These are phyloP conservation scores for Serilophus lunatus DNA, from an alignment of 2,113 vertebrate species.

Conservation along the genomic window DNA sequence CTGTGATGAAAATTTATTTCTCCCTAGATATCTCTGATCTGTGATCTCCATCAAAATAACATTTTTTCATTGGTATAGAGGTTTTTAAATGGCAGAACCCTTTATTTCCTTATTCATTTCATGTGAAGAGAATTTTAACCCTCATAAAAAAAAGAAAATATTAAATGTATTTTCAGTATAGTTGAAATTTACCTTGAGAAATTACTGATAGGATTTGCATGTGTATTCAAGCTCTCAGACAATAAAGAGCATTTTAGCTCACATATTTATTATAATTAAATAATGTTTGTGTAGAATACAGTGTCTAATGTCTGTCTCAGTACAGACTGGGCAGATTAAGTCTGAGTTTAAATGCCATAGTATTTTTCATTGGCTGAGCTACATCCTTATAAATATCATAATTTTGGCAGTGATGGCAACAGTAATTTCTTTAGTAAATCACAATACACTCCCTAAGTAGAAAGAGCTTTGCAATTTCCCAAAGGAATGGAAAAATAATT, in stretches of 20 bases:
- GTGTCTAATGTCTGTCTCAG: background rate
- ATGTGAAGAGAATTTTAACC: background rate
- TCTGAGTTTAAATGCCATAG: background rate
- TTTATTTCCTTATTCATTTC: background rate
- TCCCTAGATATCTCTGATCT: background rate
- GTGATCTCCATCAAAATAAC: background rate
- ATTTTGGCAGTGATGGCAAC: background rate
- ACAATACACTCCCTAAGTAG: background rate
- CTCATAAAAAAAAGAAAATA: background rate
- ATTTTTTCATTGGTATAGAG: background rate
- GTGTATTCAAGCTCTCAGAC: background rate
- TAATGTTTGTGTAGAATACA: background rate
- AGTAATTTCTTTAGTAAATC: slow-evolving; percentile 30
- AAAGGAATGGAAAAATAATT: background rate
- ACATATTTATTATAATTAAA: background rate
- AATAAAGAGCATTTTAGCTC: background rate
- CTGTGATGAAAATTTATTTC: background rate
- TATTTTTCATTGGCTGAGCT: background rate
- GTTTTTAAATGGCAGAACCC: background rate
- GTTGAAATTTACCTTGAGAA: background rate
- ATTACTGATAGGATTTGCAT: background rate
- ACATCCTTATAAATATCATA: background rate
- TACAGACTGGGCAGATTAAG: background rate
- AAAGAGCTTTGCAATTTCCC: background rate
- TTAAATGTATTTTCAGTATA: background rate